A percentile compares a stretch with the other conserved stretches of the same genome.
These are phyloP conservation scores for Rosalia funebris DNA, from an alignment of 2,888 invertebrate genomes.

Conservation along the genomic window DNA sequence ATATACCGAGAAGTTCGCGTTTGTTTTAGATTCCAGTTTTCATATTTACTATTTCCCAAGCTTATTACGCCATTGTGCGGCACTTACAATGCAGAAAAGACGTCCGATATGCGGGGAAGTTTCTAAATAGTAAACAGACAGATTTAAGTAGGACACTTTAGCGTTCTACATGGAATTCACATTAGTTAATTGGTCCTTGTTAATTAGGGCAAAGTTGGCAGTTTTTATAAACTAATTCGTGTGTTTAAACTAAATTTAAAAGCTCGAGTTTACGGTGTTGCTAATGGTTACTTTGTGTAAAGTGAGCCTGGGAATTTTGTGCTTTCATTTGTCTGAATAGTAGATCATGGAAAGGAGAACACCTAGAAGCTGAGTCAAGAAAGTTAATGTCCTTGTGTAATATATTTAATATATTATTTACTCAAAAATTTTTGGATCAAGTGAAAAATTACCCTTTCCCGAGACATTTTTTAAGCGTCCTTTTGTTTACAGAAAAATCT, in stretches of 20 bases:
- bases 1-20: slow-evolving; percentile 27
- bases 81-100: slow-evolving; percentile 4
- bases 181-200: slow-evolving; percentile 15
- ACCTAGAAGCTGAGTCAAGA: too few species aligned
- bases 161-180: slow-evolving; percentile 15
- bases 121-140: slow-evolving; percentile 13
- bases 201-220: slow-evolving; percentile 3
- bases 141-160: neutral
- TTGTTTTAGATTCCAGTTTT: slow-evolving; percentile 30
- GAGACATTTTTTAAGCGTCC: too few species aligned
- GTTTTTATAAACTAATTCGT: neutral
- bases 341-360: too few species aligned
- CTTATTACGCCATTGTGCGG: slow-evolving; percentile 1
- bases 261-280: slow-evolving; percentile 1
- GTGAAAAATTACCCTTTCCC: too few species aligned
- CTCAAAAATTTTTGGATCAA: too few species aligned
- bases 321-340: too few species aligned
- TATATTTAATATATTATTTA: too few species aligned
- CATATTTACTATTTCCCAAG: slow-evolving; percentile 23
- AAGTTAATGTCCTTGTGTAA: too few species aligned
- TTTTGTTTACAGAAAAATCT: too few species aligned
- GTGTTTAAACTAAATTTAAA: slow-evolving; percentile 10
- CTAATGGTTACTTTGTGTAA: neutral
- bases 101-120: neutral
- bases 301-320: too few species aligned